phyloP scores from a whole-genome alignment of 2,888 invertebrate genomes.

The Ophioninae sp. region DNA sequence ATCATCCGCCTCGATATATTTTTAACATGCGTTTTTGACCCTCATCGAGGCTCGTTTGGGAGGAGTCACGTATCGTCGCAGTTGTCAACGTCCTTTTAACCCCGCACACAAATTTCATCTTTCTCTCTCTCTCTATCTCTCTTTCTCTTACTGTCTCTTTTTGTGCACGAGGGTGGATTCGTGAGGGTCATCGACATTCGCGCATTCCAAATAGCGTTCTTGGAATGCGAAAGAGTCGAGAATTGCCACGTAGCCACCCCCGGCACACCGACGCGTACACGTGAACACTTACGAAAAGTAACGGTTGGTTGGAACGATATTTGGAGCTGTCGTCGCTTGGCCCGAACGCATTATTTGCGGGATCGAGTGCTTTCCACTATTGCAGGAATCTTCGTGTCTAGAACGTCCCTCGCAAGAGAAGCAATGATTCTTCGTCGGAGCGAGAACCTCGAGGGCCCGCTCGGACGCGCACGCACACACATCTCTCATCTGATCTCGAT shows the following conservation, averaged over 20 bases:
- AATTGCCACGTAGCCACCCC: constrained; percentile 1
- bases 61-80: constrained; percentile 16
- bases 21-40: constrained; percentile 4
- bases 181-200: constrained; percentile 38
- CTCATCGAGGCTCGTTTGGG: constrained; percentile 19
- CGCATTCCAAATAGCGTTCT: constrained; percentile 36
- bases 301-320: constrained; percentile 1
- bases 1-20: constrained; percentile 13
- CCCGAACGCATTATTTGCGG: constrained; percentile 33
- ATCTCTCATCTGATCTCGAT: constrained; percentile 25
- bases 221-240: constrained; percentile 35
- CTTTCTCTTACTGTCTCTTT: background rate
- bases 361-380: constrained; percentile 58
- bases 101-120: background rate
- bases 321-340: constrained; percentile 16
- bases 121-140: constrained; percentile 6
- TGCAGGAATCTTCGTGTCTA: constrained; percentile 55
- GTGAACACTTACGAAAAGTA: background rate
- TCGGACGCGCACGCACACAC: constrained; percentile 32
- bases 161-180: constrained; percentile 13
- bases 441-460: constrained; percentile 11
- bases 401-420: constrained; percentile 27
- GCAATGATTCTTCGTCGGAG: constrained; percentile 20
- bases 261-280: constrained; percentile 10
- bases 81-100: constrained; percentile 24